Base-by-base conservation (phyloP, 2,888 invertebrate species). In the Notodonta dromedarius region DNA sequence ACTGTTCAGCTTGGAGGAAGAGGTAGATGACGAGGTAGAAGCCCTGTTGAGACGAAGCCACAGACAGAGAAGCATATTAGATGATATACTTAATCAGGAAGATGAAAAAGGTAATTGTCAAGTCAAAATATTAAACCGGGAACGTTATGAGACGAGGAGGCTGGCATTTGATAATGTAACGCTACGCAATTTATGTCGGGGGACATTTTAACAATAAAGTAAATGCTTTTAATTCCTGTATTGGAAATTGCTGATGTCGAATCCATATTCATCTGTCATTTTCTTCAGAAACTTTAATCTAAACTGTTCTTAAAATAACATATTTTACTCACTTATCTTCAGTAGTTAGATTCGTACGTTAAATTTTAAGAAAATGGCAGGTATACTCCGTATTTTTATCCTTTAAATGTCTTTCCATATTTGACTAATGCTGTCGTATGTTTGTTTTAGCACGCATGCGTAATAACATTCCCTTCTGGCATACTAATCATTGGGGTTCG, bases 11-110 rank as follows among this genome's bases (percentile, higher is more conserved):
- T 87, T 93, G 12, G 90, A 89, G 63, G 94, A 94, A 63, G 95
- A 94, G 61, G 91, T 89, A 14, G 95, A 95, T 77, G 94, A 94
- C 60, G 94, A 94, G 72, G 86, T 96, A 75, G 95, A 96, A 84
- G 95, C 94, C 63, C 89, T 96, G 62, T 89, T 96, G 56, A 94
- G 90, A 83, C 94, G 95, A 77, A 95, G 96, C 71, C 94, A 95
- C 83, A 94, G 94, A 77, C 96, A 96, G 85, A 94, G 96, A 84
- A 96, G 95, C 87, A 94, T 96, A 77, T 93, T 96, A 77, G 96
- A 95, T 73, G 96, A 96, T 87, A 95, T 96, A 75, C 89, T 95
- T 65, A 94, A 94, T 80, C 93, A 95, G 80, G 95, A 95, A 91
- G 94, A 94, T 76, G 92, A 87, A 85, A 93, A 94, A 94, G 94